Evolutionary conservation across 2,888 invertebrate genomes (phyloP), one percentile per base, ranked within the genome.

Genomic region (Buathra laborator): DNA sequence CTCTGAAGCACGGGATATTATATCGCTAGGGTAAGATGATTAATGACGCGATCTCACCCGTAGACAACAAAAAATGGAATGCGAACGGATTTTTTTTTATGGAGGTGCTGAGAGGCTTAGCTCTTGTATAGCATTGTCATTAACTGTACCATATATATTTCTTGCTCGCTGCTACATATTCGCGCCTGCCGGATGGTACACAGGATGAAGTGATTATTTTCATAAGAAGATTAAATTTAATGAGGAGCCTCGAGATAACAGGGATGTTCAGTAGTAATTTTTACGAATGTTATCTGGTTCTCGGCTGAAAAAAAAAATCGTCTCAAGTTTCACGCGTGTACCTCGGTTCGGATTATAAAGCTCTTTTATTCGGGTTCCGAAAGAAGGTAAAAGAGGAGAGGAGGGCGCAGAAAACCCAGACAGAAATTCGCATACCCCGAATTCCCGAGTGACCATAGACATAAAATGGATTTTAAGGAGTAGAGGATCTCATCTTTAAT

Each of bases 401-500:
- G n/a, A 72, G 9, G 44, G 59, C 7, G 7, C 24, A 14, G 37
- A 4, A 43, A n/a, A n/a, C 46, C 46, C 16, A 29, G 62, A 12
- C 62, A 74, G 32, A 75, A 75, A 64, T 75, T 75, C 62, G 74
- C 64, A 75, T 64, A 66, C 44, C 51, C 9, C 51, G 64, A 66
- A 48, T 64, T 75, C 75, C 64, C 75, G 51, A 66, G 62, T 51
- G 64, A 64, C 64, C 37, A 44, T 14, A 14, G 64, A 19, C 32
- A 32, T 66, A 66, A 66, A 75, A 66, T 64, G 51, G 75, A 64
- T 75, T 64, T 75, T 66, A 75, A 75, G 64, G 37, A 71, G 62
- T 62, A 32, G 66, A 72, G 66, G 32, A 72, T 64, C 70, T 80
- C 71, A 70, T 80, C 64, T 71, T 80, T 71, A 70, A 80, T 80